Evolutionary conservation across 1,140 invertebrate species (phyloP), one percentile per base, ranked within the genome.

Genomic region (Lordiphosa collinella): DNA sequence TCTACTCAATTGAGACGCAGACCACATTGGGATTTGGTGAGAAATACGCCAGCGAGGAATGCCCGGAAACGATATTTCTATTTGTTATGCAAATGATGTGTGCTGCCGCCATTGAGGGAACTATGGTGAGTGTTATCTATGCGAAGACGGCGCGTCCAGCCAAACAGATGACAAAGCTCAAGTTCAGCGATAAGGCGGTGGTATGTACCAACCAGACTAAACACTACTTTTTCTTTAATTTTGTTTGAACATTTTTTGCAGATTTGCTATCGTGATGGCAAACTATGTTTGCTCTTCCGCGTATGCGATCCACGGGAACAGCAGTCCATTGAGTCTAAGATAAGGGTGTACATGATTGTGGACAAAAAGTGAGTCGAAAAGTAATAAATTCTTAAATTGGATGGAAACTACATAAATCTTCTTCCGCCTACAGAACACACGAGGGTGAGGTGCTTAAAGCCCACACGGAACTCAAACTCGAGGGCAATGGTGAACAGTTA

Each of bases 11-110:
- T 46, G 92, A 93, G 72, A 92, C 92, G 4, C 92, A 93, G 75
- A 91, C 91, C 63, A 91, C 94, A 1, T 94, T 95, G 37, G 94
- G 94, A 1, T 94, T 93, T 67, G 93, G 93, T 2, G 90, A 90
- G 8, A 90, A 96, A 44, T 94, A 93, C 86, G 95, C 95, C 1
- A 96, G 94, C 9, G 94, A 96, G 80, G 92, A 96, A 72, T 97
- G 96, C 86, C 93, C 95, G 0, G 94, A 95, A 86, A 95, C 94
- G 0, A 93, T 97, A 5, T 92, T 97, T 40, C 91, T 96, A 1
- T 90, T 93, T 69, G 90, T 92, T 7, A 65, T 90, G 47, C 91
- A 93, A 89, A 91, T 93, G 44, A 86, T 92, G 14, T 88, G 90
- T 2, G 91, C 92, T 0, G 90, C 90, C 0, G 90, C 90, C 0